A percentile compares a stretch with the other conserved stretches of the same genome.
Conservation (phyloP, 2,797 vertebrate species). For the Notolepis coatsorum region DNA sequence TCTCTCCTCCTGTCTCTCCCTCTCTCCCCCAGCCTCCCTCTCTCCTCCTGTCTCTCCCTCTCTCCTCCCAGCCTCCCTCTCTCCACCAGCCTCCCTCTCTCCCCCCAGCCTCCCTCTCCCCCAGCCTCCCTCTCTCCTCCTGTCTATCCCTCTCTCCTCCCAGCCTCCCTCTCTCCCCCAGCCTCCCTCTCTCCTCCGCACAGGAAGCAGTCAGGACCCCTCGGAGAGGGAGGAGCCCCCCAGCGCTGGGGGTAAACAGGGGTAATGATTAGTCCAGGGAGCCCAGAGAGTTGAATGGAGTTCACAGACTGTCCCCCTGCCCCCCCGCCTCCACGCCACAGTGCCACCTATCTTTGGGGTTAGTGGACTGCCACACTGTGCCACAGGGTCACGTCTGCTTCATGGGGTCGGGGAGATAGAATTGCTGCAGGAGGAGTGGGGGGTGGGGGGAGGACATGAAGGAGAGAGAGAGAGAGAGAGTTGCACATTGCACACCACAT, state of each 20-base stretch:
- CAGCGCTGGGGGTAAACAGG: conserved; percentile 39
- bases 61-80: too few relatives aligned
- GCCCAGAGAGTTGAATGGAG: conserved; percentile 14
- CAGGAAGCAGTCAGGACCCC: conserved; percentile 10
- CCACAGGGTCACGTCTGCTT: conserved; percentile 35
- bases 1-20: too few relatives aligned
- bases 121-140: conserved; percentile 43
- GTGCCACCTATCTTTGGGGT: neutral
- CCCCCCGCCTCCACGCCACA: conserved; percentile 51
- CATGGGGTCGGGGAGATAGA: conserved; percentile 12
- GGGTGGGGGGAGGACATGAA: conserved; percentile 8
- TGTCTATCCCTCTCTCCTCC: neutral
- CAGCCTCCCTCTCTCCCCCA: neutral
- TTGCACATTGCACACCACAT: neutral
- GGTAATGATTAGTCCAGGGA: conserved; percentile 61
- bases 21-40: too few relatives aligned
- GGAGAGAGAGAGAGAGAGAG: neutral
- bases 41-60: too few relatives aligned
- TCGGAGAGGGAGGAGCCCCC: conserved; percentile 23
- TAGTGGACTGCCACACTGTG: conserved; percentile 1
- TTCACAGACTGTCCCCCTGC: conserved; percentile 37
- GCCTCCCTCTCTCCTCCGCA: neutral
- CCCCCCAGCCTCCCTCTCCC: too few relatives aligned
- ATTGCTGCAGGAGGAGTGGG: conserved; percentile 7
- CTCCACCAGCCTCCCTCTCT: too few relatives aligned